Evolutionary conservation across 1,140 invertebrate species (phyloP).

Genomic region (Cephus cinctus): DNA sequence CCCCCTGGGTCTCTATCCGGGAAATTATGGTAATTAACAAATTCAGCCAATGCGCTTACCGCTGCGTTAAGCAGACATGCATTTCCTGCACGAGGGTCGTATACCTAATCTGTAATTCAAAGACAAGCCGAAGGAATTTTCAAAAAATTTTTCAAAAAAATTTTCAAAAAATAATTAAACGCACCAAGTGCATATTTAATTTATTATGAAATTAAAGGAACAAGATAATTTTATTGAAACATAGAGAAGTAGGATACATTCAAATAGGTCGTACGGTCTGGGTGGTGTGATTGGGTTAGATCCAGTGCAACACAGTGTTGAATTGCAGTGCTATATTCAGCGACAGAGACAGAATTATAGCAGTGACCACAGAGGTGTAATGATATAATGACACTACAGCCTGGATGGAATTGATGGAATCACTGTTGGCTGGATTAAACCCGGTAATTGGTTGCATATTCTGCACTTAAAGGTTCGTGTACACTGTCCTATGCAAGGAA

Average conservation of each 20-base stretch:
- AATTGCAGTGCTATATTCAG: constrained; percentile 12
- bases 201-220: too few relatives aligned
- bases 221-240: too few relatives aligned
- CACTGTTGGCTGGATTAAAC: constrained; percentile 37
- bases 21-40: constrained; percentile 26
- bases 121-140: too few relatives aligned
- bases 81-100: too few relatives aligned
- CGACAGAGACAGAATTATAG: constrained; percentile 8
- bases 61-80: constrained; percentile 19
- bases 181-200: too few relatives aligned
- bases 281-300: constrained; percentile 11
- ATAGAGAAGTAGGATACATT: too few relatives aligned
- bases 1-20: constrained; percentile 8
- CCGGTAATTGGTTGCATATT: constrained; percentile 34
- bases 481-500: too few relatives aligned
- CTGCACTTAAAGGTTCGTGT: constrained; percentile 16
- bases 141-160: too few relatives aligned
- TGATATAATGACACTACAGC: constrained; percentile 46
- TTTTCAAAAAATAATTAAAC: too few relatives aligned
- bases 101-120: too few relatives aligned
- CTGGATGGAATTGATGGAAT: constrained; percentile 49
- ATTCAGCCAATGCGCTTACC: constrained; percentile 23
- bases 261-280: too few relatives aligned
- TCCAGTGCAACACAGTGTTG: constrained; percentile 11
- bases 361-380: constrained; percentile 34